Conservation (phyloP, 2,888 invertebrate genomes). For the Melanophora roralis region DNA sequence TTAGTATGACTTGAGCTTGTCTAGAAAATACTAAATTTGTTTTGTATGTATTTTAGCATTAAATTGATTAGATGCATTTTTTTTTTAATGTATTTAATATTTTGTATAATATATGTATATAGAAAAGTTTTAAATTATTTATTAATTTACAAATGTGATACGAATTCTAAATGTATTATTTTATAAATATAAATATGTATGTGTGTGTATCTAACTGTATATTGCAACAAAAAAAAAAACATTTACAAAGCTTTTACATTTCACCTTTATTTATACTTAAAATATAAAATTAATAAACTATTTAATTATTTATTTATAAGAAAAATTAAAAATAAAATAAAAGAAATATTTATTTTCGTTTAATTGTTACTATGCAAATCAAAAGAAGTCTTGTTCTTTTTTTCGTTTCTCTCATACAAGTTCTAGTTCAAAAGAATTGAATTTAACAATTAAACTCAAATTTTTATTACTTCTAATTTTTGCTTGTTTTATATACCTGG, state of each 20-base stretch:
- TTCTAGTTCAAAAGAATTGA: neutral
- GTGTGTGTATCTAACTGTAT: slow-evolving; percentile 15
- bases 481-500: slow-evolving; percentile 37
- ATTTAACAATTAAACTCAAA: slow-evolving; percentile 1
- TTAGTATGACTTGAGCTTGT: slow-evolving; percentile 53
- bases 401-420: slow-evolving; percentile 10
- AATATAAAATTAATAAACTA: slow-evolving; percentile 26
- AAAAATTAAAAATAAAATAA: slow-evolving; percentile 4
- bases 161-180: slow-evolving; percentile 5
- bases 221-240: slow-evolving; percentile 63
- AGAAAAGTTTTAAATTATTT: slow-evolving; percentile 57
- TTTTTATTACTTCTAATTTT: slow-evolving; percentile 43
- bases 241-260: slow-evolving; percentile 60
- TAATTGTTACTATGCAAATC: slow-evolving; percentile 24
- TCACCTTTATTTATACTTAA: slow-evolving; percentile 39
- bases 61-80: slow-evolving; percentile 23
- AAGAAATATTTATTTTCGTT: neutral
- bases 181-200: neutral
- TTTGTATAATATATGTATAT: slow-evolving; percentile 42
- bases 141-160: slow-evolving; percentile 58
- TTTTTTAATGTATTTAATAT: neutral
- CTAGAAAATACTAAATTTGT: slow-evolving; percentile 45
- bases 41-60: slow-evolving; percentile 37
- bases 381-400: slow-evolving; percentile 40
- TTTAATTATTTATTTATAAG: slow-evolving; percentile 1